phyloP scores from a whole-genome alignment of 2,113 vertebrate genomes.

The Eira barbara region DNA sequence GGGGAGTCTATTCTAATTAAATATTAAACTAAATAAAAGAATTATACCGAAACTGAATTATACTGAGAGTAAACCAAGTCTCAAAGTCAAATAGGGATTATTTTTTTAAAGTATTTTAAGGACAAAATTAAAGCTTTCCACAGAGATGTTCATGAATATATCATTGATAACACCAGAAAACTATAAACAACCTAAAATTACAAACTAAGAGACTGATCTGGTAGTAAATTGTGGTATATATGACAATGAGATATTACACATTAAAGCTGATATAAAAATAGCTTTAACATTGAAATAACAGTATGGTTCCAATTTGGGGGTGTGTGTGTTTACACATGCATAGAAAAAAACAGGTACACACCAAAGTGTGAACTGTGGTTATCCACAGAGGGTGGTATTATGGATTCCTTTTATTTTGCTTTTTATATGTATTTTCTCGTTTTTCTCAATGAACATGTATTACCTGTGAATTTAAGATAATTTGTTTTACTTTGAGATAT shows the following conservation, averaged over 20 bases:
- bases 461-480: conserved; percentile 33
- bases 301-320: background rate
- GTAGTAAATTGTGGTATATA: background rate
- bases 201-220: background rate
- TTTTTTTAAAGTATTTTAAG: background rate
- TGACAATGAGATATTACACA: background rate
- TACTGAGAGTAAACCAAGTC: background rate
- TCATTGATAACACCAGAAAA: background rate
- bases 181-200: background rate
- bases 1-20: background rate
- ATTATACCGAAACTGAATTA: background rate
- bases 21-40: conserved; percentile 2
- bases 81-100: background rate
- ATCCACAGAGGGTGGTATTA: background rate
- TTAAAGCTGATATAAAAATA: conserved; percentile 9
- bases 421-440: background rate
- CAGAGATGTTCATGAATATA: background rate
- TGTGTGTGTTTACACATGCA: background rate
- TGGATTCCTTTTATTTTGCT: background rate
- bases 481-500: conserved; percentile 33
- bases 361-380: background rate
- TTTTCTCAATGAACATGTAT: conserved; percentile 20
- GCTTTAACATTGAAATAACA: background rate
- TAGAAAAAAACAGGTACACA: background rate
- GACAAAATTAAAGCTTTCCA: background rate